Base-by-base conservation (phyloP, 2,888 invertebrate species). In the Parthenolecanium corni region DNA sequence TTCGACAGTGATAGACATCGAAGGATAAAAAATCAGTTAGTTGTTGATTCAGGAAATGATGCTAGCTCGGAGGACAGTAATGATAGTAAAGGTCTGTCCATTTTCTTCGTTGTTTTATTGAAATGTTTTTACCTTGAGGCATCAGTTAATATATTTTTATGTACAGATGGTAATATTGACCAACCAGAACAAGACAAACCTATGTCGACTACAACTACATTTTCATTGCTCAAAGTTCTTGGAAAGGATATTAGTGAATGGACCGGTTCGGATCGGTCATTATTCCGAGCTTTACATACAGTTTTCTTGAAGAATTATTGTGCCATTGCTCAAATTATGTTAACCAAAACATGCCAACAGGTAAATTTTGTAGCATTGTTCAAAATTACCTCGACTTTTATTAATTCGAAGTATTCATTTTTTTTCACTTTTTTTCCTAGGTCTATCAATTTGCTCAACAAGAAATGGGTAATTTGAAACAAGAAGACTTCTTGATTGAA, bases 21-120 rank as follows among this genome's bases (percentile, higher is more conserved):
- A 23, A 54, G 54, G 24, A 47, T 80, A 44, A 75, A 78, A 25
- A 82, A 81, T 73, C 82, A 76, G 73, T 81, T 79, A 68, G 79
- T 85, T 38, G 81, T 83, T 12, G 91, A 91, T 77, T 91, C 90
- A 42, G 89, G 90, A 67, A 92, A 92, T 74, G 92, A 93, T 75
- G 92, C 91, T 4, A 91, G 91, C 69, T 92, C 91, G 0, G 92
- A 93, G 73, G 92, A 92, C 71, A 92, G 92, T 73, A 93, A 92
- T 71, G 93, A 93, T 70, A 89, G 89, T 86, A 84, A 72, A 70
- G 71, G 71, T 63, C 14, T 23, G 9, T 23, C 11, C 1, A 6
- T 21, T 21, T 21, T 21, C 9, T 23, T 49, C 12, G 12, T 1
- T 21, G 14, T 49, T 3, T 42, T 18, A 5, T 14, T n/a, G 3